Evolutionary conservation across 2,888 invertebrate genomes (phyloP).

Genomic region (Hirudinaria manillensis): DNA sequence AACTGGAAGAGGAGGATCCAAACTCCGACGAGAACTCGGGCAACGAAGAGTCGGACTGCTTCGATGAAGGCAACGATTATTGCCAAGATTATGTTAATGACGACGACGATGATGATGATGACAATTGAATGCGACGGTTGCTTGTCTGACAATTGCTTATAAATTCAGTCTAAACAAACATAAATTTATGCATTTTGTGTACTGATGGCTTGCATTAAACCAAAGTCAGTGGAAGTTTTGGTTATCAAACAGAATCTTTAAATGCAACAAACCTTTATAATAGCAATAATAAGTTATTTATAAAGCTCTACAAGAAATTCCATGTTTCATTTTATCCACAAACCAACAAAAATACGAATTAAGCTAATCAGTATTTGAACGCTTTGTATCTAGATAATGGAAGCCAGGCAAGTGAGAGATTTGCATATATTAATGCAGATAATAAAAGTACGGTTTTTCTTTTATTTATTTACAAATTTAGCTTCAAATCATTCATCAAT

Average conservation of each 20-base stretch:
- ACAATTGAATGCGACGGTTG: not conserved
- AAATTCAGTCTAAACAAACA: not conserved
- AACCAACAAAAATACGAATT: no score
- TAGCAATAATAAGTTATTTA: no score
- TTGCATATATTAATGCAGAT: not conserved
- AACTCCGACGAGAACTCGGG: slow-evolving; percentile 7
- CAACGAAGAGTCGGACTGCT: not conserved
- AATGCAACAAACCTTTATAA: no score
- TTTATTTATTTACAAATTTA: not conserved
- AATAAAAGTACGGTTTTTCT: not conserved
- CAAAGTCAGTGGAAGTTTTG: no score
- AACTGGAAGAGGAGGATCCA: not conserved
- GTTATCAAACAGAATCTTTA: no score
- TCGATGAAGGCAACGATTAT: not conserved
- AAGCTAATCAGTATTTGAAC: no score
- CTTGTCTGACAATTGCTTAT: not conserved
- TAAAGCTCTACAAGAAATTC: no score
- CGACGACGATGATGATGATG: not conserved
- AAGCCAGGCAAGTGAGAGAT: not conserved
- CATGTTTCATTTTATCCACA: no score
- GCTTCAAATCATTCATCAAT: not conserved
- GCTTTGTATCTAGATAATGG: no score
- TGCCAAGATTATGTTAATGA: not conserved
- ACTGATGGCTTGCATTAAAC: no score
- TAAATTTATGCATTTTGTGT: not conserved